phyloP scores from a whole-genome alignment of 2,797 vertebrate species.

The Threskiornis aethiopicus region DNA sequence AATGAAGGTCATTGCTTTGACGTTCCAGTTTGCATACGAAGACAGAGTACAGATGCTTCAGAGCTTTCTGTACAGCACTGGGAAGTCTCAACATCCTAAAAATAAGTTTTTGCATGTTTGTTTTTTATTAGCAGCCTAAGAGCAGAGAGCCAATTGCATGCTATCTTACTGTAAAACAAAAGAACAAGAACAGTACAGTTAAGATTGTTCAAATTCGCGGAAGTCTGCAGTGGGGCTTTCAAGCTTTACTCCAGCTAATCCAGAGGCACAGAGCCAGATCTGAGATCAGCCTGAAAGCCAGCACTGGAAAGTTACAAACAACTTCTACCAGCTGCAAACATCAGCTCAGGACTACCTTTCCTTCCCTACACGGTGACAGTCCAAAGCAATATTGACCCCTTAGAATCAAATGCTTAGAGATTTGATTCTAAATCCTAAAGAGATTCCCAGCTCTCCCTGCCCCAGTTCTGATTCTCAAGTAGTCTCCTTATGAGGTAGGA shows the following conservation, averaged over 20 bases:
- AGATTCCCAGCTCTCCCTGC: background rate
- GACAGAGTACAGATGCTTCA: background rate
- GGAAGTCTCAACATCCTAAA: background rate
- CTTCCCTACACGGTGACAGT: background rate
- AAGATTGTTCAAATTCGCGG: background rate
- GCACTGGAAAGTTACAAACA: background rate
- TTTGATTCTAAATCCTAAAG: background rate
- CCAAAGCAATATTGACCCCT: background rate
- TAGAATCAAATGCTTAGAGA: background rate
- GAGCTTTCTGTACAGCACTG: background rate
- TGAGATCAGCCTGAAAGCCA: background rate
- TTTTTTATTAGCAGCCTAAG: background rate
- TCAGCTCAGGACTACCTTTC: background rate
- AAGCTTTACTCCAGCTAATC: background rate
- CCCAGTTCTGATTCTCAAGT: background rate
- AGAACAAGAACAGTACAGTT: background rate
- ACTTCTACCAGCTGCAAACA: background rate
- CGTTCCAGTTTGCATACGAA: background rate
- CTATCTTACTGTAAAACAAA: background rate
- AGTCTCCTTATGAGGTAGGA: background rate
- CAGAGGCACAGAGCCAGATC: background rate
- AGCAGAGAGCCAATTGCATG: background rate
- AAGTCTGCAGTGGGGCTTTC: background rate
- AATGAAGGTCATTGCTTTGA: slow-evolving; percentile 9
- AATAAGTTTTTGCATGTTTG: background rate